Evolutionary conservation across 2,113 vertebrate species (phyloP), one percentile per base, ranked within the genome.

Genomic region (Dromas ardeola): DNA sequence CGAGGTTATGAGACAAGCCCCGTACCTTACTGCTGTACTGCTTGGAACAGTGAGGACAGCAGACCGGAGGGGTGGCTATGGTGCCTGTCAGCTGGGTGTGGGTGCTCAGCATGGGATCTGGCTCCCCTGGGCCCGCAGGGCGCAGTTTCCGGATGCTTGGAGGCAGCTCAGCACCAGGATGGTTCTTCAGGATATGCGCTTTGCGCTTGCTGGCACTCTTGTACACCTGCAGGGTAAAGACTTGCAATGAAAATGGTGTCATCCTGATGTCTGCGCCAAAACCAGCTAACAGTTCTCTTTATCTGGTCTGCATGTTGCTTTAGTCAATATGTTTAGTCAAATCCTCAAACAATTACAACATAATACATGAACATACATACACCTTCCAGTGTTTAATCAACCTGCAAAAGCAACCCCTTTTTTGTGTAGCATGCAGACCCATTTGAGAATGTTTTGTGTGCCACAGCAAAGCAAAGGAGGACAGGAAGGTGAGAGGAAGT

Each of bases 121-220:
- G 99, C 88, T 99, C 99, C 66, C 99, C 99, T 0, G 99, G 99
- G 32, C 98, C 99, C 0, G 99, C 99, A 1, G 99, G 99, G 8
- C 99, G 99, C 45, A 99, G 98, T 63, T 99, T 99, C 2, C 99
- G 98, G 95, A 99, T 99, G 95, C 99, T 99, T 26, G 99, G 99
- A 19, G 99, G 99, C 53, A 99, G 97, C 81, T 99, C 99, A 10
- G 99, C 99, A 65, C 99, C 99, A 0, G 99, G 99, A 45, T 99
- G 99, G 96, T 99, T 99, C 98, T 99, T 99, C 97, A 99, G 98
- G 79, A 99, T 99, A 78, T 99, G 99, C 29, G 99, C 99, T 98
- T 99, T 99, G 67, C 99, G 98, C 84, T 99, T 99, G 94, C 99
- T 99, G 93, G 99, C 99, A 81, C 99, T 99, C 97, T 99, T 99